Conservation (phyloP, 2,113 vertebrate genomes). For the Nymphicus hollandicus region DNA sequence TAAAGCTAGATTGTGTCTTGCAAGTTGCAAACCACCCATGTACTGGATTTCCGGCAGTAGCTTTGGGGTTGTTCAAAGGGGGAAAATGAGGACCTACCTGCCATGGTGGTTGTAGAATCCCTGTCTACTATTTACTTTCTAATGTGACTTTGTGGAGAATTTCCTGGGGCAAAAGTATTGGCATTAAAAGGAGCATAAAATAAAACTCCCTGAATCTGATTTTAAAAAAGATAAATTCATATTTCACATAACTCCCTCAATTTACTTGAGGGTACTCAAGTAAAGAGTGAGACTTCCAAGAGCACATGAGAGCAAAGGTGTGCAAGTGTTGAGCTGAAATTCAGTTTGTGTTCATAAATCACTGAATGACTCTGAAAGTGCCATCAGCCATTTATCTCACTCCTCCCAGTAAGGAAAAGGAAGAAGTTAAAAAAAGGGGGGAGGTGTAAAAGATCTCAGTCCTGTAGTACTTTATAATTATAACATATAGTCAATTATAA, state of each 20-base stretch:
- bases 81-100: constrained; percentile 7
- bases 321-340: neutral
- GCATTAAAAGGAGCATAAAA: constrained; percentile 2
- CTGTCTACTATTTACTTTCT: constrained; percentile 44
- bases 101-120: neutral
- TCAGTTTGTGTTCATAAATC: neutral
- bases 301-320: neutral
- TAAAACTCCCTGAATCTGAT: constrained; percentile 15
- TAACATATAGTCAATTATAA: neutral
- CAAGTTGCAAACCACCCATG: neutral
- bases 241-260: neutral
- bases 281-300: neutral
- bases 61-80: neutral
- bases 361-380: neutral
- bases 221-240: neutral
- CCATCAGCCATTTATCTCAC: neutral
- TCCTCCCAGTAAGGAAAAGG: neutral
- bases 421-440: neutral
- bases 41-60: neutral
- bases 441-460: neutral
- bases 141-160: constrained; percentile 47
- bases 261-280: neutral
- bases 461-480: neutral
- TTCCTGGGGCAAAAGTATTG: constrained; percentile 35
- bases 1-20: neutral